Evolutionary conservation across 2,888 invertebrate species (phyloP), one percentile per base, ranked within the genome.

Genomic region (Eupsilia transversa): DNA sequence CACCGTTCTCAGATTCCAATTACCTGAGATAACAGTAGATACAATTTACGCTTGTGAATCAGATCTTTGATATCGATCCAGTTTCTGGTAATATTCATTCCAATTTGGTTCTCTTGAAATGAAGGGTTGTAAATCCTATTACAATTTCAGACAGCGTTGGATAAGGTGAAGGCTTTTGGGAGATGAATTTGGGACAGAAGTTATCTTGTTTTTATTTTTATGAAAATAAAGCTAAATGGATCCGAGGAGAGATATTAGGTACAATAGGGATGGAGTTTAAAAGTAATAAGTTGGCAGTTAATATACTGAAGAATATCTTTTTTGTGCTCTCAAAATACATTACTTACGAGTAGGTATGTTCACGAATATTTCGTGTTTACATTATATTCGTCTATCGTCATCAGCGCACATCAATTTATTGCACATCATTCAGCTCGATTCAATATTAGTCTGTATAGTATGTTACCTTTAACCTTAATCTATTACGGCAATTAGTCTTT

Each of bases 41-140:
- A 46, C 43, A 54, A 79, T 79, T 54, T 60, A 43, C 54, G 27
- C 33, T 64, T 54, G 14, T 56, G 33, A 63, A 46, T 43, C n/a
- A 27, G n/a, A 68, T 59, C 59, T 46, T 69, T 30, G 38, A 56
- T 63, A 70, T 70, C 5, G 70, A 68, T 52, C 60, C 41, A 3
- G 6, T 73, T 63, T 80, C 64, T 67, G 35, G 60, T 65, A 76
- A 65, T 41, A 33, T 49, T 10, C 60, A 33, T 49, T 10, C 60
- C 59, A 46, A 72, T 64, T 61, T n/a, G 9, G 27, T 52, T 35
- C 60, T 74, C 66, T 66, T 57, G 23, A 72, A 64, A 60, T 67
- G 23, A 57, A 65, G 41, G 67, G 30, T 77, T 73, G 49, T 52
- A 64, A 82, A 72, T 72, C 33, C 67, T 52, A 73, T 72, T 70